phyloP scores from a whole-genome alignment of 2,113 vertebrate species.

The Pygoscelis antarcticus region DNA sequence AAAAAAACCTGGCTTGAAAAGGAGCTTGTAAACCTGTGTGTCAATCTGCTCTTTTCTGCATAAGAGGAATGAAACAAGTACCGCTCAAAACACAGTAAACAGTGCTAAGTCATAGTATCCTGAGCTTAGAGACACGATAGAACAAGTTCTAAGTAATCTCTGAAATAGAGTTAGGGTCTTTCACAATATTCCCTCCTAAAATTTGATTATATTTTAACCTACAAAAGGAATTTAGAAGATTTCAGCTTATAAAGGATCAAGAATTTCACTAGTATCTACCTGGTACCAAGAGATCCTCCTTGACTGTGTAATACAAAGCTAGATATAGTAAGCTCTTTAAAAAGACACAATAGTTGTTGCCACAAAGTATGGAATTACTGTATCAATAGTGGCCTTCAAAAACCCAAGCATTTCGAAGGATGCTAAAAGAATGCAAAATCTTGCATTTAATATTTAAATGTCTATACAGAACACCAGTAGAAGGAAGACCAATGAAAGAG shows the following conservation, averaged over 20 bases:
- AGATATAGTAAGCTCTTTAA: background rate
- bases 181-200: background rate
- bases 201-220: background rate
- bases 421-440: background rate
- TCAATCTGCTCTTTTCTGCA: background rate
- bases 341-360: background rate
- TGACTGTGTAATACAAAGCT: accelerated
- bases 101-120: background rate
- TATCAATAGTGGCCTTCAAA: background rate
- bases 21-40: background rate
- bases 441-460: background rate
- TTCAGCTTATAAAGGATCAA: background rate
- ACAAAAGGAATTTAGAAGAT: background rate
- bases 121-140: background rate
- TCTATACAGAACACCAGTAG: background rate
- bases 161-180: background rate
- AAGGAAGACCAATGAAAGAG: background rate
- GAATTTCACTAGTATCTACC: background rate
- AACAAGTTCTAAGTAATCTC: background rate
- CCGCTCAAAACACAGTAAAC: background rate
- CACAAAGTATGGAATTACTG: background rate
- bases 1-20: background rate
- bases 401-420: background rate
- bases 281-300: background rate
- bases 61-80: background rate